Conservation (phyloP, 1,140 invertebrate genomes). For the Aricia agestis region DNA sequence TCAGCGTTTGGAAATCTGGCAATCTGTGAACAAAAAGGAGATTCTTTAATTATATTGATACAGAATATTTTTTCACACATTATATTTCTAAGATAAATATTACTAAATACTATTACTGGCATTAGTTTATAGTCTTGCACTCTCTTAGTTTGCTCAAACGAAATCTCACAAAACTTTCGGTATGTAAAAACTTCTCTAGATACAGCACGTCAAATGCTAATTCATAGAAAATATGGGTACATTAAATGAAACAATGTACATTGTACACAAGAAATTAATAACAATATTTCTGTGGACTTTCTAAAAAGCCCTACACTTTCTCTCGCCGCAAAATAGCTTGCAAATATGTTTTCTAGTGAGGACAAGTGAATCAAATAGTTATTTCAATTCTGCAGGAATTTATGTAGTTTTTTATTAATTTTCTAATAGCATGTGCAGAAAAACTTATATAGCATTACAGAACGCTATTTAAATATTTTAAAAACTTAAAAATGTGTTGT, state of each 20-base stretch:
- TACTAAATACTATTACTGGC: too few species aligned
- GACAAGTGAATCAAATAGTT: background rate
- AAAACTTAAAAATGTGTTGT: background rate
- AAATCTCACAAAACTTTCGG: too few species aligned
- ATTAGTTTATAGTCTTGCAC: too few species aligned
- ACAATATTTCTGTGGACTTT: background rate
- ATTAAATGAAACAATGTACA: background rate
- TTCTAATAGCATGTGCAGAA: too few species aligned
- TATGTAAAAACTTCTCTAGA: background rate
- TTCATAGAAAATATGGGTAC: background rate
- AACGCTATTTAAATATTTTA: too few species aligned
- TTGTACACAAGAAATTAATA: slow-evolving; percentile 10
- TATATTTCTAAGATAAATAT: too few species aligned
- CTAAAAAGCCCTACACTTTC: slow-evolving; percentile 9
- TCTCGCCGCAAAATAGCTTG: background rate
- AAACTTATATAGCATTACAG: too few species aligned
- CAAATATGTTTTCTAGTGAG: background rate
- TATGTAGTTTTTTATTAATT: too few species aligned
- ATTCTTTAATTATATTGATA: background rate
- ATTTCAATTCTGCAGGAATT: background rate
- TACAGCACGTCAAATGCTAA: background rate
- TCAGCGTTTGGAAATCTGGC: slow-evolving; percentile 13
- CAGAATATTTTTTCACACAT: background rate
- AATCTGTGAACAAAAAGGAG: slow-evolving; percentile 2
- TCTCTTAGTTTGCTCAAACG: too few species aligned